phyloP scores from a whole-genome alignment of 2,113 vertebrate genomes.

The Bambusicola thoracicus region DNA sequence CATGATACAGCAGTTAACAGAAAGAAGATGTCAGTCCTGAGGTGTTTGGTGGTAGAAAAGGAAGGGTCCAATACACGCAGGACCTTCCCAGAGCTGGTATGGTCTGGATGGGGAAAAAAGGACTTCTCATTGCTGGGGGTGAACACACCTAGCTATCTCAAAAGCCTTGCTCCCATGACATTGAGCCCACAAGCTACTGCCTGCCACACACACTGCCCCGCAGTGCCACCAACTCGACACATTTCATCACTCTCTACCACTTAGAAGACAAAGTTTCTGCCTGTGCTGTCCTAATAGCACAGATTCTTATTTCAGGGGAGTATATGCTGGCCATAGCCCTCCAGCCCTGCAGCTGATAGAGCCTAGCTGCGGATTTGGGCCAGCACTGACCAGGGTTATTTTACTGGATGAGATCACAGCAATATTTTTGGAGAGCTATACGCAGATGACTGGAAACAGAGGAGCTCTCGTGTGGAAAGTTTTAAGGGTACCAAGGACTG shows the following conservation, averaged over 20 bases:
- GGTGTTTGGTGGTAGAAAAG: no score
- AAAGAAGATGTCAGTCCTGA: background rate
- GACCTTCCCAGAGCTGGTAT: background rate
- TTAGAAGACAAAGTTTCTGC: background rate
- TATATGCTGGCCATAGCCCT: background rate
- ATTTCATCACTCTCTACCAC: fast-evolving
- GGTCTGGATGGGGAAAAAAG: fast-evolving
- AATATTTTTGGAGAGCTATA: background rate
- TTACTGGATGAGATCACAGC: background rate
- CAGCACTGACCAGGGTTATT: background rate
- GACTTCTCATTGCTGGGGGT: background rate
- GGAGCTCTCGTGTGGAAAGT: conserved; percentile 3
- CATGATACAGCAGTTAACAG: background rate
- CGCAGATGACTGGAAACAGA: background rate
- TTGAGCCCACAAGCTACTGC: background rate
- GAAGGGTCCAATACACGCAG: background rate
- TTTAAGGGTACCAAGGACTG: background rate
- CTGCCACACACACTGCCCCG: background rate
- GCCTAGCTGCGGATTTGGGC: background rate
- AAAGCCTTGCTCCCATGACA: fast-evolving
- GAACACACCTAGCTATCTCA: fast-evolving
- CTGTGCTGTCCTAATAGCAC: no score
- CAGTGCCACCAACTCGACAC: background rate
- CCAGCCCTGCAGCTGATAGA: fast-evolving
- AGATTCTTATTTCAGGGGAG: background rate